Conservation (phyloP, 1,140 invertebrate genomes). For the Acyrthosiphon pisum region DNA sequence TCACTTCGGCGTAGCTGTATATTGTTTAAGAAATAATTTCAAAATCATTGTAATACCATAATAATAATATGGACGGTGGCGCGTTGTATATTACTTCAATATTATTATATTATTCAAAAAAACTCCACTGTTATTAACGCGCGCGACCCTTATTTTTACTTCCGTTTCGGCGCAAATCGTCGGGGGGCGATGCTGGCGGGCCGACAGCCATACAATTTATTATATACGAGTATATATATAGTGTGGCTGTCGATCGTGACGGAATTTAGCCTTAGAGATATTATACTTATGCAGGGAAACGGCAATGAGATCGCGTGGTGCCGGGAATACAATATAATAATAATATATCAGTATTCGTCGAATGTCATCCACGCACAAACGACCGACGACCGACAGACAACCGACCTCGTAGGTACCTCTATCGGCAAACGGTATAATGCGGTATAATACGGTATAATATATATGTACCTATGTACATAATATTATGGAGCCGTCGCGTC, state of each 20-base stretch:
- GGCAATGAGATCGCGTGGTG: neutral
- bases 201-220: neutral
- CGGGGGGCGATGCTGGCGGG: neutral
- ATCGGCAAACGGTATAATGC: too few relatives aligned
- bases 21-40: neutral
- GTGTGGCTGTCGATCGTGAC: neutral
- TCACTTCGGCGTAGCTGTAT: neutral
- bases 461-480: neutral
- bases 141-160: neutral
- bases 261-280: neutral
- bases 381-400: neutral
- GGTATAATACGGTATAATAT: neutral
- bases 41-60: neutral
- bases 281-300: neutral
- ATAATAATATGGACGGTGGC: neutral
- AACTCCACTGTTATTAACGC: neutral
- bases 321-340: neutral
- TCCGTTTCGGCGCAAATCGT: neutral
- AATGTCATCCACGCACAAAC: neutral
- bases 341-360: constrained; percentile 47
- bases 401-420: neutral
- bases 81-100: neutral
- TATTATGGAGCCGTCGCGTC: neutral
- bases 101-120: neutral
- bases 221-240: neutral